Base-by-base conservation (phyloP, 2,797 vertebrate genomes). In the Brachyrhaphis roseni region DNA sequence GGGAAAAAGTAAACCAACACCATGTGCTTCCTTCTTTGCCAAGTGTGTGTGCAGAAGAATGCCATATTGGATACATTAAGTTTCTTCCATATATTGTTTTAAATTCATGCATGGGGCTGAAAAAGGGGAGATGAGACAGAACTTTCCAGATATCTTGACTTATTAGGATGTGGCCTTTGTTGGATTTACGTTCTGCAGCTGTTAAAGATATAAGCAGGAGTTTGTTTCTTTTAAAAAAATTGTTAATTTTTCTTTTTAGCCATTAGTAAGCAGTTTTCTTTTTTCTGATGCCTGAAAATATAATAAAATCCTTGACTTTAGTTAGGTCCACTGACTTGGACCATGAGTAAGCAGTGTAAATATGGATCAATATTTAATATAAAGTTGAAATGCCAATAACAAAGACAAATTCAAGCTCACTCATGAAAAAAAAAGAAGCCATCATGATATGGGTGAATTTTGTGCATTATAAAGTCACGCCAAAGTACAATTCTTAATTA, bases 121-220 rank as follows among this genome's bases (percentile, higher is more conserved):
- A 79, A 77, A 62, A 66, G 0, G n/a, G 47, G 18, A 74, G 79
- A 76, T 45, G 75, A 75, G 72, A 66, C 31, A 84, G 75, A 83
- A 68, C 45, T 81, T 87, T 92, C 86, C 83, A 87, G 87, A 87
- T 75, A 78, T 75, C 36, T 34, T 86, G 87, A 89, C 82, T 85
- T 84, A 81, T 8, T 66, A 81, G 26, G 77, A 77, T 59, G 75
- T 55, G 34, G 78, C 81, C 81, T 72, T 83, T 39, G 68, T 74
- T 81, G 91, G 90, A 92, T 91, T 92, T 86, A 93, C 62, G 82
- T 81, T 34, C 51, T 73, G 71, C 88, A 92, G 83, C 89, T 93
- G 92, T 79, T 78, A 59, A 78, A 87, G 76, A 85, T 78, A 86
- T 88, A 79, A 79, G 68, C 23, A 78, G 76, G 68, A 82, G 66